Conservation (phyloP, 2,113 vertebrate species). For the Pionites leucogaster region DNA sequence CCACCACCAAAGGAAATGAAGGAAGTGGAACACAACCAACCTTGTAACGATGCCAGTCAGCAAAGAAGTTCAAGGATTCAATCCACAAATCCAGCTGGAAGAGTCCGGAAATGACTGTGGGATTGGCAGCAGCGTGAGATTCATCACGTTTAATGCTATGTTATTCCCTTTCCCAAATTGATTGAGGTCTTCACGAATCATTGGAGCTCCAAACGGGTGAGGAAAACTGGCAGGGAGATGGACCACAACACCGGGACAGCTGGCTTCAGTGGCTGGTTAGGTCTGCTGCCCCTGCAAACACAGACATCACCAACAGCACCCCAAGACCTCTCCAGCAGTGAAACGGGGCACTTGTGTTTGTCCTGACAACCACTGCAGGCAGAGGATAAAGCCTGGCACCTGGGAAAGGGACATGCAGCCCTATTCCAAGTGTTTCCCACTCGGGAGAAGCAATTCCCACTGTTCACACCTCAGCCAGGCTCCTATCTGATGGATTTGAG, state of each 20-base stretch:
- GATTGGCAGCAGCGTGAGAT: not conserved
- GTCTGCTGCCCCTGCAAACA: not conserved
- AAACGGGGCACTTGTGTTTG: rapidly evolving
- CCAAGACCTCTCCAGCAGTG: not conserved
- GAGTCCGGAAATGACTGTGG: not conserved
- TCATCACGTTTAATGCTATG: constrained; percentile 14
- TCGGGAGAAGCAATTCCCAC: not conserved
- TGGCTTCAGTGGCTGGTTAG: not conserved
- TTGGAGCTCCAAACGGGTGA: constrained; percentile 15
- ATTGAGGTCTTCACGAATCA: constrained; percentile 16
- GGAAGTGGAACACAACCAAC: not conserved
- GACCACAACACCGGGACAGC: not conserved
- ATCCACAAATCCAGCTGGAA: not conserved
- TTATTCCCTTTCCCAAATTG: not conserved
- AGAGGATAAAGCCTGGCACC: not conserved
- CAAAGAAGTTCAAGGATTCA: not conserved
- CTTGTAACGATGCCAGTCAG: not conserved
- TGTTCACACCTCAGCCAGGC: not conserved
- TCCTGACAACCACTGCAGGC: not conserved
- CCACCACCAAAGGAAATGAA: not conserved
- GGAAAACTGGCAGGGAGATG: not conserved
- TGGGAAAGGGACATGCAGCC: not conserved
- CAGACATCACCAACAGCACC: not conserved
- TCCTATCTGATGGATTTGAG: not conserved
- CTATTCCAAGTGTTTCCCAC: not conserved